phyloP scores from a whole-genome alignment of 2,797 vertebrate species.

The Cirrhinus molitorella region DNA sequence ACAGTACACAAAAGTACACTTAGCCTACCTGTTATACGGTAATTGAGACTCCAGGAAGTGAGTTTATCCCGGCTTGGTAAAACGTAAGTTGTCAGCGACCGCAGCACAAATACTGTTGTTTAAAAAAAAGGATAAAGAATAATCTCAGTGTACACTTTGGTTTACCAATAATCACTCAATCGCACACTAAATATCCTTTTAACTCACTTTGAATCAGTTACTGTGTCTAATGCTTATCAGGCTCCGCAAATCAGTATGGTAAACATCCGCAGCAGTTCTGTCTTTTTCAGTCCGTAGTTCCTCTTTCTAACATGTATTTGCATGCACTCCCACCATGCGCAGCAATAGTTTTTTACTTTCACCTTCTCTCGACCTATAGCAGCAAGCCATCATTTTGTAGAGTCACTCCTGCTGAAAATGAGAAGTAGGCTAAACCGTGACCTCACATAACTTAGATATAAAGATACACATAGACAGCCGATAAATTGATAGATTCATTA shows the following conservation, averaged over 20 bases:
- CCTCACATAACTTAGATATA: too few species aligned
- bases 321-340: constrained; percentile 36
- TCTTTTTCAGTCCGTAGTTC: constrained; percentile 50
- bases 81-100: not conserved
- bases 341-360: constrained; percentile 44
- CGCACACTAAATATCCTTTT: not conserved
- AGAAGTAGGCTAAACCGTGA: not conserved
- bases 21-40: constrained; percentile 21
- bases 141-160: not conserved
- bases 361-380: constrained; percentile 45
- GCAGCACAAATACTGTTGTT: not conserved
- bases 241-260: not conserved
- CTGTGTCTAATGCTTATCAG: too few species aligned
- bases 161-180: not conserved
- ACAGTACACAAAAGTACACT: not conserved
- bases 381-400: not conserved
- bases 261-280: constrained; percentile 17
- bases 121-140: not conserved
- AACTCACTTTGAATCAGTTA: not conserved
- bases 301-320: constrained; percentile 61
- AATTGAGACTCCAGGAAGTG: constrained; percentile 29
- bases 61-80: constrained; percentile 2
- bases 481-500: too few species aligned
- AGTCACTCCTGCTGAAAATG: not conserved
- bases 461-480: not conserved